Evolutionary conservation across 2,113 vertebrate genomes (phyloP), one percentile per base, ranked within the genome.

Genomic region (Elephantulus edwardii): DNA sequence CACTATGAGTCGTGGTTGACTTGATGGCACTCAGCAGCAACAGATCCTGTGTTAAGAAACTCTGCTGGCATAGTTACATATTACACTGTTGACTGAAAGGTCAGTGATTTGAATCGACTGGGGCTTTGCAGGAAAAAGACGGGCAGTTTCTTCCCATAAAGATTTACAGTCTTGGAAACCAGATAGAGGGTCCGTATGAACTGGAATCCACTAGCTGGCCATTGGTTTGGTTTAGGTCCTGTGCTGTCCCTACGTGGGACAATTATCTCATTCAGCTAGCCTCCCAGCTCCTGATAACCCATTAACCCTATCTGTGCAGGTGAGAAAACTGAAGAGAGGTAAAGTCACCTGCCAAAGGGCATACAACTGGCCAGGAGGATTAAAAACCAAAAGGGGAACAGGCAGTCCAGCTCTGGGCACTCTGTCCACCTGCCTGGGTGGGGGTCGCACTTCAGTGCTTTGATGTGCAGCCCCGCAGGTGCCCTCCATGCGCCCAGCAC

Each of bases 401-500:
- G 42, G 54, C 11, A 13, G 16, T 14, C 40, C n/a, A 44, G 35
- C 26, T 35, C 35, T 17, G 35, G 66, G 66, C 12, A 38, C 66
- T 22, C 35, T 17, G n/a, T 8, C 76, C 13, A 26, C 52, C 30
- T 7, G 3, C 46, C 33, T 46, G 84, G 72, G 20, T 35, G 20
- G 19, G 54, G 66, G 4, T 2, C 11, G 14, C 24, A 19, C 38
- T 13, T 28, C 19, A 22, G 42, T 60, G 6, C 2, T 71, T 0
- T 8, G 46, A 85, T 86, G 81, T 56, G 83, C 50, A 44, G 88
- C 56, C 88, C 92, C 0, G 13, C 70, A 95, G 94, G 88, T 96
- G 83, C 76, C 86, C 82, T 33, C 96, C 5, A 97, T 97, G 92
- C 92, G 97, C 97, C 97, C 96, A 95, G 89, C 91, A 94, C 97